Percentiles rank a stretch among this genome's conserved stretches.
phyloP scores from a whole-genome alignment of 2,888 invertebrate genomes.

The Minunthozetes semirufus region DNA sequence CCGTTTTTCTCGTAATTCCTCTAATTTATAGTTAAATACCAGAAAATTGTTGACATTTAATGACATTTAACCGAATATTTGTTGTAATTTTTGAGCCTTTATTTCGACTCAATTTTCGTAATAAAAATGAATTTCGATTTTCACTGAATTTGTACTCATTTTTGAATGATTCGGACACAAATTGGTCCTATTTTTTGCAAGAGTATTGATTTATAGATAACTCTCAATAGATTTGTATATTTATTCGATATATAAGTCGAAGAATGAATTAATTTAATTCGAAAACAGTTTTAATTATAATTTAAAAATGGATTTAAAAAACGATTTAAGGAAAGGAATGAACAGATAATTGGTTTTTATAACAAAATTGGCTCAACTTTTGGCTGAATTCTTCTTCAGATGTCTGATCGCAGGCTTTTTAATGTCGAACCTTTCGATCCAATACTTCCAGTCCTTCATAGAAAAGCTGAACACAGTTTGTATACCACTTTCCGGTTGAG shows the following conservation, averaged over 20 bases:
- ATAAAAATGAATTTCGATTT: not conserved
- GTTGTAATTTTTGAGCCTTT: not conserved
- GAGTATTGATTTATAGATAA: no score
- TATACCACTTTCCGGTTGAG: not conserved
- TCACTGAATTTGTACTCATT: no score
- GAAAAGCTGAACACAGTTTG: conserved; percentile 12
- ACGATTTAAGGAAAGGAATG: no score
- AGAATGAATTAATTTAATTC: no score
- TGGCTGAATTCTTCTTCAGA: not conserved
- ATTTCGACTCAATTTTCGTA: not conserved
- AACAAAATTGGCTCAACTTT: not conserved
- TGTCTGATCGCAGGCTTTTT: conserved; percentile 20
- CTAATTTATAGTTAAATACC: not conserved
- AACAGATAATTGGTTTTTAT: no score
- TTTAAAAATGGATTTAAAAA: no score
- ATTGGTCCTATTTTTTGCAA: no score
- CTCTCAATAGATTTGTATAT: no score
- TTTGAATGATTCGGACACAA: no score
- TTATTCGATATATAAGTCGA: no score
- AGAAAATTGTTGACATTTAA: not conserved
- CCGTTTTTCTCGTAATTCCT: not conserved
- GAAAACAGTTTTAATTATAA: no score
- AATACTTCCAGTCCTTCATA: conserved; percentile 4
- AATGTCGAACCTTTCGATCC: conserved; percentile 11
- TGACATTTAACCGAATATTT: not conserved